Percentiles rank a stretch among this genome's conserved stretches.
phyloP scores from a whole-genome alignment of 64 coral and sea anemone species.

The Actinia equina region DNA sequence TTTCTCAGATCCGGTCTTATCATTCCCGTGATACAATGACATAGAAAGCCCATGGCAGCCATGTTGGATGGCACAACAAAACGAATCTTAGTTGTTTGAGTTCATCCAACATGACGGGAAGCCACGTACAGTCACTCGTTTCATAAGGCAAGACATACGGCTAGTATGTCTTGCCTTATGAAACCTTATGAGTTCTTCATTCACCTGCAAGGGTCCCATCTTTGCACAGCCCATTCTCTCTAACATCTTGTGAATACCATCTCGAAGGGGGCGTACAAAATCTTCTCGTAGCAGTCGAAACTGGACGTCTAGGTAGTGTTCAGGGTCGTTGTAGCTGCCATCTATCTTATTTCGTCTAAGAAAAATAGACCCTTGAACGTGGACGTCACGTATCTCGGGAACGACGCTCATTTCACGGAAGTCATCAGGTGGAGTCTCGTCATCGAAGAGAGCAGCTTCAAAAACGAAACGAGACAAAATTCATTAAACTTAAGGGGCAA shows the following conservation, averaged over 20 bases:
- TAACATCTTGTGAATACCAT: conserved; percentile 50
- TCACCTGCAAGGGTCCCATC: conserved; percentile 2
- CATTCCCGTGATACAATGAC: not conserved
- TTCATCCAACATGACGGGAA: not conserved
- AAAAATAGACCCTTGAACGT: conserved; percentile 26
- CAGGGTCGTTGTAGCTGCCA: conserved; percentile 45
- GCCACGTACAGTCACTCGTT: not conserved
- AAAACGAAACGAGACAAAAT: not conserved
- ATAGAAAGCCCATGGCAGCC: no score
- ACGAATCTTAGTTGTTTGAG: no score
- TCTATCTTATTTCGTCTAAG: conserved; percentile 59
- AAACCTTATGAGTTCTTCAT: not conserved
- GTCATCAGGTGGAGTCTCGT: conserved; percentile 49
- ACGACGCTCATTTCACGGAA: conserved; percentile 60
- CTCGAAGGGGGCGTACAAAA: conserved; percentile 58
- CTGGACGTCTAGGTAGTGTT: conserved; percentile 86
- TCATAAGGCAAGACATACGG: not conserved
- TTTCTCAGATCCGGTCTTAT: not conserved
- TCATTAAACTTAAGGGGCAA: not conserved
- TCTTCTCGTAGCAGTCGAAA: conserved; percentile 78
- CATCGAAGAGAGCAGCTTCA: conserved; percentile 3
- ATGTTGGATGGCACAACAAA: no score
- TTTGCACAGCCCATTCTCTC: conserved; percentile 7
- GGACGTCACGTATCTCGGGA: conserved; percentile 52
- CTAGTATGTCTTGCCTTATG: not conserved